Base-by-base conservation (phyloP, 2,888 invertebrate genomes). In the Diplazon laetatorius region DNA sequence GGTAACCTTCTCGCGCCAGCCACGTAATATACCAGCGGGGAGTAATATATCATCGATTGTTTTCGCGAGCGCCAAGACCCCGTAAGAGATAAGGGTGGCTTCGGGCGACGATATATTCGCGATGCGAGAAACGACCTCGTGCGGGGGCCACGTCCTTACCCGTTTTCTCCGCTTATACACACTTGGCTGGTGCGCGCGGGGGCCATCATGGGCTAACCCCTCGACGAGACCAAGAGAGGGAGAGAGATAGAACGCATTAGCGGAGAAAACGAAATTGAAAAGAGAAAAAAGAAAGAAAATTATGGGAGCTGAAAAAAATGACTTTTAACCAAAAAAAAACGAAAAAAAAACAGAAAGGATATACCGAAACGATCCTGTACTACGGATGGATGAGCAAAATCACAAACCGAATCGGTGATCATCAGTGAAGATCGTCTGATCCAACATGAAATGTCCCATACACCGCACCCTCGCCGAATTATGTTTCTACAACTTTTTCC, bases 31-130 rank as follows among this genome's bases (percentile, higher is more conserved):
- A 78, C 78, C 74, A 75, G 74, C 75, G 78, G 74, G n/a, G 76
- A 79, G 76, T 79, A 81, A 81, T 81, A 81, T 81, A 81, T 81
- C 81, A 81, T 76, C 81, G 81, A 81, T 81, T 81, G 81, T 81
- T 81, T 81, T 81, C 81, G 81, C 79, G 73, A 79, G 79, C 81
- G 79, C 74, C 81, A 81, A 72, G 79, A 74, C 74, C 79, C 81
- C 75, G 80, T 80, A 76, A 81, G 81, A 81, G 81, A 81, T 81
- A 81, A 81, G 79, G 72, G 70, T 71, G 69, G 63, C 71, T 71
- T 70, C 48, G 75, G 70, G 69, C 65, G 50, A 72, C 63, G 48
- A 78, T 73, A 73, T 74, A 74, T 74, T 55, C 65, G 59, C 42
- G 59, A 62, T 60, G 44, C 55, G 62, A 55, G 68, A 16, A 42